Base-by-base conservation (phyloP, 1,140 invertebrate species). In the Leptopilina boulardi region DNA sequence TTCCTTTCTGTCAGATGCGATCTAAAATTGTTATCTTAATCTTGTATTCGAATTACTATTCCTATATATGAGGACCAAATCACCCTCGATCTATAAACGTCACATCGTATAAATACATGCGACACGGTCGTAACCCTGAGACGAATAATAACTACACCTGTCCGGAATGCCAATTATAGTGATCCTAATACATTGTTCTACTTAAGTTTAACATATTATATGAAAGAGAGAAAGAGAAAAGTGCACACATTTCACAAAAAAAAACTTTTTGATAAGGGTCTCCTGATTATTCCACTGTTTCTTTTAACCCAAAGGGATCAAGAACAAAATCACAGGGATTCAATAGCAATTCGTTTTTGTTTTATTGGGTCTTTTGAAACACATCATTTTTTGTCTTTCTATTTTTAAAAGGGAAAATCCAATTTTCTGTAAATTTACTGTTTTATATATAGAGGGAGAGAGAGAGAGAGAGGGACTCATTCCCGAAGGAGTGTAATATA, bases 121-220 rank as follows among this genome's bases (percentile, higher is more conserved):
- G 56, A 59, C 56, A 59, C 23, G 56, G 11, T 59, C 19, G 21
- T 59, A 59, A 59, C 21, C 56, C 56, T 59, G 56, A 26, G 56
- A 26, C 11, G 21, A 59, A 59, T 59, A 59, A 59, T 59, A 59
- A 59, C 56, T 26, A 59, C 21, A 59, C 56, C 56, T 59, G 56
- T 59, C 56, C 21, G 3, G 21, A 13, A 59, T 59, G 21, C 21
- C 21, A 59, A 59, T 26, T 59, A 26, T 13, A 30, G 21, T 59
- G 56, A 59, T 59, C 56, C 56, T 26, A 26, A 59, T 59, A 59
- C 56, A 59, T 59, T 59, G 21, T 26, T 59, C 56, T 30, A 59
- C 56, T 26, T 26, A 59, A 11, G 56, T 59, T 59, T 11, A n/a
- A 51, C 47, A 1, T 42, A 18, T 15, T 10, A 13, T 2, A 13